Conservation (phyloP, 2,888 invertebrate genomes). For the Rotaria socialis region DNA sequence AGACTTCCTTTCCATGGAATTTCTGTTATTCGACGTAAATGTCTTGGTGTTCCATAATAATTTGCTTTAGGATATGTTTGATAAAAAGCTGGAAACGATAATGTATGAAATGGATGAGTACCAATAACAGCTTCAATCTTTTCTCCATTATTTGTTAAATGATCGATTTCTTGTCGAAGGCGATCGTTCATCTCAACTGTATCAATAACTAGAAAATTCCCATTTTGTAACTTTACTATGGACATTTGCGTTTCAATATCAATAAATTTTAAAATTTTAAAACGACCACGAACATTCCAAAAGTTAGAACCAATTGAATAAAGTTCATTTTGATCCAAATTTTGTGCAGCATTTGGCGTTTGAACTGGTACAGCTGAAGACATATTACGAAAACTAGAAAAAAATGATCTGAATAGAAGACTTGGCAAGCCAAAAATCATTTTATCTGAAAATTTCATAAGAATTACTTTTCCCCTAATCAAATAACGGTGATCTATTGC, state of each 20-base stretch:
- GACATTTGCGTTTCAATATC: slow-evolving; percentile 38
- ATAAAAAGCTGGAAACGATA: slow-evolving; percentile 1
- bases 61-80: neutral
- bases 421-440: slow-evolving; percentile 24
- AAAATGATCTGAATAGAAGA: slow-evolving; percentile 3
- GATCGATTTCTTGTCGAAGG: slow-evolving; percentile 16
- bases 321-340: slow-evolving; percentile 20
- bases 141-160: slow-evolving; percentile 19
- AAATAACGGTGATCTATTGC: neutral
- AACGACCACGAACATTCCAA: slow-evolving; percentile 34
- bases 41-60: slow-evolving; percentile 33
- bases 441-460: neutral
- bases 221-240: neutral
- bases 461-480: too few species aligned
- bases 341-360: neutral
- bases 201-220: slow-evolving; percentile 30
- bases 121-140: slow-evolving; percentile 12
- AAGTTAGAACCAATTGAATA: neutral
- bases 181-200: slow-evolving; percentile 19
- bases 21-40: slow-evolving; percentile 19
- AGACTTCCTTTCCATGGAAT: slow-evolving; percentile 30
- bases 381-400: neutral
- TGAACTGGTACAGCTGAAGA: neutral
- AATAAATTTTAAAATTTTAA: neutral
- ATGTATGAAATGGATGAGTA: slow-evolving; percentile 37